These are phyloP conservation scores for Gallinago media DNA, from an alignment of 2,113 vertebrate genomes.

Conservation along the genomic window DNA sequence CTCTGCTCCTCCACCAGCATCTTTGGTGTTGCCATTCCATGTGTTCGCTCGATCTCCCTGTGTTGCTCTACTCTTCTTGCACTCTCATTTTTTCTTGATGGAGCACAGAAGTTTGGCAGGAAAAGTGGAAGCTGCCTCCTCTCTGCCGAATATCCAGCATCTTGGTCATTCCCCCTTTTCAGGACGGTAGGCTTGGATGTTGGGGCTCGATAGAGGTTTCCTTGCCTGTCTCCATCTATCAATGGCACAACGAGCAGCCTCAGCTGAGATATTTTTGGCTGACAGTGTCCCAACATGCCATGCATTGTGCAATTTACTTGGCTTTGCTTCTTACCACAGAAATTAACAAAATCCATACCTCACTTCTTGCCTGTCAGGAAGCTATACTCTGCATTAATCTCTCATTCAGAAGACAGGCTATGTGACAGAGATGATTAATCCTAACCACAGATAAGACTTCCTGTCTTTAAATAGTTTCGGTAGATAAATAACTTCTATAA, in stretches of 20 bases:
- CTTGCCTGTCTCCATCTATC: not conserved
- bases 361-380: conserved; percentile 22
- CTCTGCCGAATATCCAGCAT: not conserved
- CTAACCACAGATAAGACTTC: conserved; percentile 55
- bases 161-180: not conserved
- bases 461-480: conserved; percentile 57
- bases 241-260: not conserved
- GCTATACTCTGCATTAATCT: conserved; percentile 23
- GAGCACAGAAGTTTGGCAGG: not conserved
- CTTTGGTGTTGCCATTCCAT: not conserved
- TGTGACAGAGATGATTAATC: conserved; percentile 63
- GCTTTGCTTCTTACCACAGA: conserved; percentile 51
- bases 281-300: not conserved
- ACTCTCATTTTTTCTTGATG: not conserved
- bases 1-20: not conserved
- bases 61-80: not conserved
- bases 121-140: not conserved
- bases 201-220: not conserved
- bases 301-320: conserved; percentile 43
- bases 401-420: conserved; percentile 49
- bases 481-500: conserved; percentile 57
- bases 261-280: conserved; percentile 32
- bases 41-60: not conserved
- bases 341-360: conserved; percentile 29
- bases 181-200: rapidly evolving